Evolutionary conservation across 1,140 invertebrate species (phyloP), one percentile per base, ranked within the genome.

Genomic region (Drosophila tani): DNA sequence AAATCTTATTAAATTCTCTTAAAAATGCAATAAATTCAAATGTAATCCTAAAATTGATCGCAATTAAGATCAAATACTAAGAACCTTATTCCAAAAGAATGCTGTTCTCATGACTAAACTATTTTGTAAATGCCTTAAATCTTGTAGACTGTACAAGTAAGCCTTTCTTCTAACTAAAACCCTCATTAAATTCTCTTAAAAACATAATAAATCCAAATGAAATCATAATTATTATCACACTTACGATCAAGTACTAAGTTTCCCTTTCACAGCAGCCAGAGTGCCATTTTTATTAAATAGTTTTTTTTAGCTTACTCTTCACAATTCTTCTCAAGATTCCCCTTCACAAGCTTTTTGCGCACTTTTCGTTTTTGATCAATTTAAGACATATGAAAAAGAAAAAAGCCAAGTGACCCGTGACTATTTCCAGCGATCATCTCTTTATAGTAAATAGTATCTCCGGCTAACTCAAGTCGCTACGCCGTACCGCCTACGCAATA

Each of bases 361-460:
- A 56, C 53, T 56, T 56, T 53, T 19, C 50, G 11, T 19, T 53
- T 56, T 56, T 56, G 35, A 56, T 56, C 53, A 56, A 56, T 56
- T 56, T 40, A 55, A 38, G 15, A 40, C 14, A n/a, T 15, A 21
- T 27, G 15, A 35, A 40, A 40, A 56, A 19, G 21, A 21, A 6
- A 5, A 1, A 19, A 21, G 19, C 1, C 8, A 40, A 56, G 53
- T 56, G 53, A 14, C 51, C 32, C 32, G 14, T 40, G 53, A 24
- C 55, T 40, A 56, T 56, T 56, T 38, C 9, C 14, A 57, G 55
- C 15, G 55, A 55, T 55, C 32, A 55, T 55, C 51, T 9, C 51
- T 15, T 14, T 55, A n/a, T 56, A 40, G 19, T 55, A 21, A 55
- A 55, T 40, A 55, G 53, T 55, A 55, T 40, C 53, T 55, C 32